Evolutionary conservation across 1,140 invertebrate species (phyloP).

Genomic region (Semibalanus balanoides): DNA sequence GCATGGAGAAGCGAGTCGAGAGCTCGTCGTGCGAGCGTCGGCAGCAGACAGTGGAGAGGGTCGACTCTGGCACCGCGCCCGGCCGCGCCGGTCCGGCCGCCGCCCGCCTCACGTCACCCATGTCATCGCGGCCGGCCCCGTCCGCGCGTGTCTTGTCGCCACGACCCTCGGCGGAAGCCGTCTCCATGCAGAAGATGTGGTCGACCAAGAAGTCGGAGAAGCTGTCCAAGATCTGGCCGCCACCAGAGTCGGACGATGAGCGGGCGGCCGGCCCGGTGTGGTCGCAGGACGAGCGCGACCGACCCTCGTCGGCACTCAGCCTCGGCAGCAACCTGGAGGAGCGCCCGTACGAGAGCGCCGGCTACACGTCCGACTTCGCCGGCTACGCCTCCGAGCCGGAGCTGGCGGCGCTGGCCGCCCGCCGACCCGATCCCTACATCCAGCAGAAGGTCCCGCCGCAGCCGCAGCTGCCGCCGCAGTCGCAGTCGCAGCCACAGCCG

Average conservation of each 20-base stretch:
- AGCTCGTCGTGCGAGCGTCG: neutral
- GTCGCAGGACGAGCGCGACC: neutral
- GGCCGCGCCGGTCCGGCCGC: no score
- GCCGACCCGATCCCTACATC: neutral
- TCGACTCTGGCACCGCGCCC: no score
- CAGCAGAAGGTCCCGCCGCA: neutral
- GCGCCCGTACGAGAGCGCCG: neutral
- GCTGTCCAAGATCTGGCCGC: slow-evolving; percentile 1
- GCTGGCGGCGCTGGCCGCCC: neutral
- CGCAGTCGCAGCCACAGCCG: no score
- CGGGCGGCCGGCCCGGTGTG: neutral
- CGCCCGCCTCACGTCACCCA: neutral
- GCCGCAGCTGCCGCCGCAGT: no score
- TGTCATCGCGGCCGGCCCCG: neutral
- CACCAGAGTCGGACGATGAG: neutral
- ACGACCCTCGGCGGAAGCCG: neutral
- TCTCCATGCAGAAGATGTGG: neutral
- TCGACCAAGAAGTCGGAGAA: neutral
- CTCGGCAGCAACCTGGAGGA: neutral
- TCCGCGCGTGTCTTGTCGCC: neutral
- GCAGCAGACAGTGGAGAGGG: no score
- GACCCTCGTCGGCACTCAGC: neutral
- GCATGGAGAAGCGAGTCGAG: neutral
- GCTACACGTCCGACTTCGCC: neutral
- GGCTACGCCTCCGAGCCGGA: neutral